These are phyloP conservation scores for Leucosticte australis DNA, from an alignment of 2,113 vertebrate genomes.

Conservation along the genomic window DNA sequence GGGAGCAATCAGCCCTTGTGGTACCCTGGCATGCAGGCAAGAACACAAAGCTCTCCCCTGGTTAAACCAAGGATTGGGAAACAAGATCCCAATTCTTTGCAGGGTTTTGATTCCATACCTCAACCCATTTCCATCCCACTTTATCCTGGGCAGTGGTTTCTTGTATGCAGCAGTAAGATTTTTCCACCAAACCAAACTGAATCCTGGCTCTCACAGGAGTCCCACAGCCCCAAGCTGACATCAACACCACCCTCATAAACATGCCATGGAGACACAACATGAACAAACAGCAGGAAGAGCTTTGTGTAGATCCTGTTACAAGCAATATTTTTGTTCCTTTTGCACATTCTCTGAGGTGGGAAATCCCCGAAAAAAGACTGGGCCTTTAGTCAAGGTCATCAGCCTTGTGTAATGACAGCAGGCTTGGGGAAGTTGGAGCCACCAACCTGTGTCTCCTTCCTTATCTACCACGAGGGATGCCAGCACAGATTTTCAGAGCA, in stretches of 20 bases:
- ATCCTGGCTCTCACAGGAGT: not conserved
- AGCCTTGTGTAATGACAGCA: not conserved
- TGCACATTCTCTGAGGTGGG: not conserved
- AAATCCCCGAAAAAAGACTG: not conserved
- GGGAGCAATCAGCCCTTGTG: rapidly evolving
- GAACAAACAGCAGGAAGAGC: not conserved
- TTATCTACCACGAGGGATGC: rapidly evolving
- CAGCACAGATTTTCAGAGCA: not conserved
- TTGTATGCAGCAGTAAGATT: not conserved
- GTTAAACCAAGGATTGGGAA: not conserved
- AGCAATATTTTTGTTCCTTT: not conserved
- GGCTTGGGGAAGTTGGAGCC: not conserved
- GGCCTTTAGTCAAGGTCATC: not conserved
- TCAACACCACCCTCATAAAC: not conserved
- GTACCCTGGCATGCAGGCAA: not conserved
- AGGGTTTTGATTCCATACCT: not conserved
- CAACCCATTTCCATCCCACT: not conserved
- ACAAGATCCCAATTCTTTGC: rapidly evolving
- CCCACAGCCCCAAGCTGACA: not conserved
- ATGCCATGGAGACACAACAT: not conserved
- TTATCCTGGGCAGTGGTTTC: not conserved
- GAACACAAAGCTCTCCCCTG: not conserved
- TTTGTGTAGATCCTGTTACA: not conserved
- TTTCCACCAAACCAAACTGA: not conserved
- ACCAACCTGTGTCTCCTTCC: not conserved